phyloP scores from a whole-genome alignment of 2,113 vertebrate genomes.

The Machaerirhynchus nigripectus region DNA sequence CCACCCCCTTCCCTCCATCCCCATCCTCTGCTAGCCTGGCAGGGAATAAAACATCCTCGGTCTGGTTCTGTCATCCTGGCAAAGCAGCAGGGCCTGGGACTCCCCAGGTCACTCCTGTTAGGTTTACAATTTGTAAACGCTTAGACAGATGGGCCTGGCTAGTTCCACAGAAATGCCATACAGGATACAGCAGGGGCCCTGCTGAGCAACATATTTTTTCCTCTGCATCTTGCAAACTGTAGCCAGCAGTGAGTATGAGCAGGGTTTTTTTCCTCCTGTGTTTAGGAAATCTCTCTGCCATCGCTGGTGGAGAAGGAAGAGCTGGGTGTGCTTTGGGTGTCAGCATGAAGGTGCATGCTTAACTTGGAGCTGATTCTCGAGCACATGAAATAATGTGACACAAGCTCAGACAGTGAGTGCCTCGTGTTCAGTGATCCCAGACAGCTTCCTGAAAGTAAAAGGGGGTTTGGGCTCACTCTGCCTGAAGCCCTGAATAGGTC shows the following conservation, averaged over 20 bases:
- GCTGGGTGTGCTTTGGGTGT: neutral
- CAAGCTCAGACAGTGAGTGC: neutral
- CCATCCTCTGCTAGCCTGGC: neutral
- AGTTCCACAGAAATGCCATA: neutral
- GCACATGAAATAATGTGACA: neutral
- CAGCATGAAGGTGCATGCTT: neutral
- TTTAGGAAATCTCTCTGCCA: neutral
- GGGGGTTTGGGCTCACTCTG: neutral
- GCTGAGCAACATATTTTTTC: constrained; percentile 46
- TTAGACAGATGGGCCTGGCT: constrained; percentile 35
- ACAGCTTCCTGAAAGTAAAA: neutral
- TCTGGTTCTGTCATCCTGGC: neutral
- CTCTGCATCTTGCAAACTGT: neutral
- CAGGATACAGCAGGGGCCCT: constrained; percentile 27
- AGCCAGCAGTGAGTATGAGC: neutral
- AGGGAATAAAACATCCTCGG: neutral
- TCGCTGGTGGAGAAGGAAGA: neutral
- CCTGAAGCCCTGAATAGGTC: neutral
- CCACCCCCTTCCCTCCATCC: neutral
- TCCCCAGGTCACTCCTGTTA: neutral
- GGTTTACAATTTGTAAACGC: neutral
- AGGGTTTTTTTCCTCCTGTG: neutral
- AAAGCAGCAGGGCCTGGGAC: neutral
- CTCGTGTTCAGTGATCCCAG: accelerated
- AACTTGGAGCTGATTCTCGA: neutral